Percentiles rank a stretch among this genome's conserved stretches.
Evolutionary conservation across 2,888 invertebrate species (phyloP).

Genomic region (Hedya salicella): DNA sequence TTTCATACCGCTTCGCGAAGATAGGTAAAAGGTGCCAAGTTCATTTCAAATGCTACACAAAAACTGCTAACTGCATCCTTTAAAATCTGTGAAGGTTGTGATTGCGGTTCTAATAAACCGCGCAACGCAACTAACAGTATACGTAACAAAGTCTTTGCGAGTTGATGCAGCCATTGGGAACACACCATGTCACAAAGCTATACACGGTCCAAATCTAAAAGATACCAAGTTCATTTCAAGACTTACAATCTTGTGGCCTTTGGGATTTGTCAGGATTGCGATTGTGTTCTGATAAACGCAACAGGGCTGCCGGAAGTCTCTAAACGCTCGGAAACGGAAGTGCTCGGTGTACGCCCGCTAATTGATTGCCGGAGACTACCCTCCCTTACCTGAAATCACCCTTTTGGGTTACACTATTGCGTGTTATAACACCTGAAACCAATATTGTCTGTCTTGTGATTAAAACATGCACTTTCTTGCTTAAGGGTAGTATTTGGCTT

Average conservation of each 20-base stretch:
- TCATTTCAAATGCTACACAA: not conserved
- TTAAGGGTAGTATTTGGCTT: not conserved
- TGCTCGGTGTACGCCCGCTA: constrained; percentile 75
- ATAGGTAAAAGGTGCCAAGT: too few species aligned
- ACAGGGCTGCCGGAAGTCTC: constrained; percentile 75
- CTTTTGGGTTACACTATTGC: constrained; percentile 35
- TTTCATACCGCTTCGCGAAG: too few species aligned
- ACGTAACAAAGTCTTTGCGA: too few species aligned
- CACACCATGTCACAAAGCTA: not conserved
- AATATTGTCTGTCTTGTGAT: constrained; percentile 25
- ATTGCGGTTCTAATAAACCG: constrained; percentile 37
- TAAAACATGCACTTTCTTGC: constrained; percentile 1
- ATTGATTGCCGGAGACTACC: constrained; percentile 78
- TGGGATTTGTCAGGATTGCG: constrained; percentile 1
- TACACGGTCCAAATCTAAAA: not conserved
- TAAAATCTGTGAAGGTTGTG: not conserved
- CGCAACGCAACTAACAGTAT: constrained; percentile 29
- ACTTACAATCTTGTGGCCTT: not conserved
- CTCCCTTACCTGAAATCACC: constrained; percentile 52
- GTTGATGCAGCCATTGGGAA: not conserved
- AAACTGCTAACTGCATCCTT: too few species aligned
- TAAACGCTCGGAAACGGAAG: constrained; percentile 82
- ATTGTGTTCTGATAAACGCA: constrained; percentile 41
- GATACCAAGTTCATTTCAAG: not conserved
- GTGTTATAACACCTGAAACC: constrained; percentile 15